These are phyloP conservation scores for Brachionus koreanus DNA, from an alignment of 1,140 invertebrate species.

Conservation along the genomic window DNA sequence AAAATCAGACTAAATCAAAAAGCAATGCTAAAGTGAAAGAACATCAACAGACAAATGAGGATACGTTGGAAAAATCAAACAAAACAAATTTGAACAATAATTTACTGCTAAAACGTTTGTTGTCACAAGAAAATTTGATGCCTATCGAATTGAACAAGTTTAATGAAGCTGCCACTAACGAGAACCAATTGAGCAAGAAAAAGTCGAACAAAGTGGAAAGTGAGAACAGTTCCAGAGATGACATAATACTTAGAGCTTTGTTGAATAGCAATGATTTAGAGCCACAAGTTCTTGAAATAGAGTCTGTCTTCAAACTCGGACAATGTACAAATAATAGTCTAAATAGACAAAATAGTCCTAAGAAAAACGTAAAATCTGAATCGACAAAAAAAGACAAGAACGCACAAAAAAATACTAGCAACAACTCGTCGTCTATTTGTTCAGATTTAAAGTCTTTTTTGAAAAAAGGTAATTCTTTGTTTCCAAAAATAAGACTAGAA, in stretches of 20 bases:
- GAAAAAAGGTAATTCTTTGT: not conserved
- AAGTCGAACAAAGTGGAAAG: not conserved
- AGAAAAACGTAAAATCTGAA: not conserved
- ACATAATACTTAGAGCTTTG: conserved; percentile 18
- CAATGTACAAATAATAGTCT: not conserved
- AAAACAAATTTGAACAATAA: not conserved
- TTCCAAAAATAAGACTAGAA: not conserved
- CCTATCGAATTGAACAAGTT: not conserved
- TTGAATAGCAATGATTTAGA: conserved; percentile 33
- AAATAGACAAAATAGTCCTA: not conserved
- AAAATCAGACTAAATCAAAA: not conserved
- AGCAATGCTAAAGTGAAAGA: not conserved
- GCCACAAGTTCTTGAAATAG: not conserved
- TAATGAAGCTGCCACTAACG: not conserved
- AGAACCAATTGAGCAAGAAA: not conserved
- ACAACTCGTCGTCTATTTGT: not conserved
- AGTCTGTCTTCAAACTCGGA: conserved; percentile 21
- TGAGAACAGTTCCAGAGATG: not conserved
- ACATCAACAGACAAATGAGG: not conserved
- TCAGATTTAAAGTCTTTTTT: not conserved
- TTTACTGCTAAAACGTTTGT: not conserved
- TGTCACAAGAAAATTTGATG: not conserved
- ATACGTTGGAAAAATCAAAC: not conserved
- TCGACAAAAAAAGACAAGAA: not conserved
- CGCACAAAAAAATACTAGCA: not conserved